Percentiles rank a stretch among this genome's conserved stretches.
Conservation (phyloP, 2,113 vertebrate genomes). For the Poeciliopsis turrubarensis region DNA sequence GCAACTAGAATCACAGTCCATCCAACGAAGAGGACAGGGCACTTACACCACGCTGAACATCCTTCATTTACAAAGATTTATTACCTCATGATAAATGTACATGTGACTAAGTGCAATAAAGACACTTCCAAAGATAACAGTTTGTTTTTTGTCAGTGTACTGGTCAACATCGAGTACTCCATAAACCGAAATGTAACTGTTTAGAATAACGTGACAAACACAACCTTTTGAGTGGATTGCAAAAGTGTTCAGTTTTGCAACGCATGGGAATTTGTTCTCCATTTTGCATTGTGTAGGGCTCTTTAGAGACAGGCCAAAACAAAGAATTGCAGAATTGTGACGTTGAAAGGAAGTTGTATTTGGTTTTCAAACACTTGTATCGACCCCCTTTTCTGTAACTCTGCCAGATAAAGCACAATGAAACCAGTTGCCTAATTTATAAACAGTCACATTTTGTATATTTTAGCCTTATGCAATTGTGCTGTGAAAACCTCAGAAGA, state of each 20-base stretch:
- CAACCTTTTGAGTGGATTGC: background rate
- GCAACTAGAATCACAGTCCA: conserved; percentile 51
- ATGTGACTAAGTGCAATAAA: conserved; percentile 71
- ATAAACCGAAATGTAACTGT: conserved; percentile 1
- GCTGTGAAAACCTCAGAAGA: background rate
- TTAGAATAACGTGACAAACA: conserved; percentile 6
- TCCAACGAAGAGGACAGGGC: conserved; percentile 57
- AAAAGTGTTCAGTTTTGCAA: too few relatives aligned
- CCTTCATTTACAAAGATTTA: conserved; percentile 75
- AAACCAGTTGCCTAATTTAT: background rate
- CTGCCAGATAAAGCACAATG: background rate
- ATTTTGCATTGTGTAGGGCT: background rate
- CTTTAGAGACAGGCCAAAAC: background rate
- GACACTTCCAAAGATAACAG: conserved; percentile 74
- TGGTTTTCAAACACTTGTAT: background rate
- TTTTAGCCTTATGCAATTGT: background rate
- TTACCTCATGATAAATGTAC: conserved; percentile 70
- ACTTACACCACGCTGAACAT: conserved; percentile 67
- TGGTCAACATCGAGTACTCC: conserved; percentile 13
- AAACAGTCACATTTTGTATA: background rate
- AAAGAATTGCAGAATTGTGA: background rate
- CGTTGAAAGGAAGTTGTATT: background rate
- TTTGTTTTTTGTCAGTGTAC: conserved; percentile 59
- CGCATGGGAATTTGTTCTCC: background rate
- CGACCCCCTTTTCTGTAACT: background rate